A percentile compares a stretch with the other conserved stretches of the same genome.
These are phyloP conservation scores for Kryptopterus vitreolus DNA, from an alignment of 2,797 vertebrate species.

Conservation along the genomic window DNA sequence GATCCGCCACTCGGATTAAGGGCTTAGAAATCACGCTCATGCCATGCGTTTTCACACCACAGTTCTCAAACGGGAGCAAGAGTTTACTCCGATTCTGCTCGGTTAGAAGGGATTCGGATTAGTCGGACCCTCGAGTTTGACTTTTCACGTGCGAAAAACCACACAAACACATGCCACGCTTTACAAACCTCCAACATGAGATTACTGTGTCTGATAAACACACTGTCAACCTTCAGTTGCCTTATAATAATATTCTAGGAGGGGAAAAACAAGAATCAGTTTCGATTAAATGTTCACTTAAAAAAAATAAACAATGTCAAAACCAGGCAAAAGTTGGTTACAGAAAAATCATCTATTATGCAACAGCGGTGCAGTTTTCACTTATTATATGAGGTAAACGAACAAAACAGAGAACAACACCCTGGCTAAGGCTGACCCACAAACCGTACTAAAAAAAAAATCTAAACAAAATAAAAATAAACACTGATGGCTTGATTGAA, in stretches of 20 bases:
- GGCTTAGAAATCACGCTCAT: constrained; percentile 6
- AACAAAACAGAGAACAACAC: background rate
- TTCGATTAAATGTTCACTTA: background rate
- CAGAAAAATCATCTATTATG: too few species aligned
- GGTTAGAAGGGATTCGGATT: background rate
- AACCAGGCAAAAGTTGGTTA: too few species aligned
- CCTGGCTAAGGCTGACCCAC: background rate
- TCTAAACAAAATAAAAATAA: too few species aligned
- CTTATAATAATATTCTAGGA: constrained; percentile 97
- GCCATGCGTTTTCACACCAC: background rate
- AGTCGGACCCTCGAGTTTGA: background rate
- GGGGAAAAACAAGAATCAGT: constrained; percentile 71
- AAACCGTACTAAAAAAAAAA: background rate
- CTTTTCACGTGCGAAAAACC: background rate
- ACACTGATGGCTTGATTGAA: constrained; percentile 1
- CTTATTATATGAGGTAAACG: too few species aligned
- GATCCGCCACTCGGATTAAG: background rate
- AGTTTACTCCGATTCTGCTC: background rate
- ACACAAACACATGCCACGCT: constrained; percentile 43
- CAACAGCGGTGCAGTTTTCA: too few species aligned
- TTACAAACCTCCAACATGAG: constrained; percentile 99
- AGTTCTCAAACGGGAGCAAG: background rate
- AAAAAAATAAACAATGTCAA: too few species aligned
- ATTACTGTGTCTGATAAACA: constrained; percentile 99
- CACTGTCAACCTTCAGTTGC: constrained; percentile 92